phyloP scores from a whole-genome alignment of 2,113 vertebrate species.

The Dasyprocta punctata region DNA sequence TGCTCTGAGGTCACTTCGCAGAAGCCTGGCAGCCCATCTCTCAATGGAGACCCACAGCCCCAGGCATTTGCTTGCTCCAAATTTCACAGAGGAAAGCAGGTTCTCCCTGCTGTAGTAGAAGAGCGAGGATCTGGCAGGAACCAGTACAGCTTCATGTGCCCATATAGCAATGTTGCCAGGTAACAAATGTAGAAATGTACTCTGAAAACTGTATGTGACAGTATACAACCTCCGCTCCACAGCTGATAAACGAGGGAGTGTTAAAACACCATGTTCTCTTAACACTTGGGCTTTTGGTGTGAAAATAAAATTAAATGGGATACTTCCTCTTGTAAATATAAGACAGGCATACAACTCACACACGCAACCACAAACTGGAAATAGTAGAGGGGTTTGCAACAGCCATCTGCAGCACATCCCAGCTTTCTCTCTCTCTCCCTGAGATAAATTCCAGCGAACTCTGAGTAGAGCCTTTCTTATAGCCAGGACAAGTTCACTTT shows the following conservation, averaged over 20 bases:
- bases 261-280: conserved; percentile 80
- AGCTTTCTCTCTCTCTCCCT: not conserved
- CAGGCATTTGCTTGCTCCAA: not conserved
- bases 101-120: not conserved
- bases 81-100: not conserved
- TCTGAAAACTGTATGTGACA: conserved; percentile 72
- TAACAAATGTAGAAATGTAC: conserved; percentile 72
- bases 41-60: not conserved
- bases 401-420: not conserved
- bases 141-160: not conserved
- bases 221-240: conserved; percentile 75
- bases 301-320: conserved; percentile 78
- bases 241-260: conserved; percentile 79
- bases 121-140: conserved; percentile 4
- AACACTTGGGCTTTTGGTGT: conserved; percentile 74
- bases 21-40: not conserved
- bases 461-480: not conserved
- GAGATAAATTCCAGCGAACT: not conserved
- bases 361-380: not conserved
- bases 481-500: not conserved
- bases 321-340: conserved; percentile 81
- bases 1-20: not conserved
- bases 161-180: not conserved
- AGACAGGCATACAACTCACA: conserved; percentile 61
- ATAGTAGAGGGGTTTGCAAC: not conserved